These are phyloP conservation scores for Teinopalpus imperialis DNA, from an alignment of 2,888 invertebrate genomes.

Conservation along the genomic window DNA sequence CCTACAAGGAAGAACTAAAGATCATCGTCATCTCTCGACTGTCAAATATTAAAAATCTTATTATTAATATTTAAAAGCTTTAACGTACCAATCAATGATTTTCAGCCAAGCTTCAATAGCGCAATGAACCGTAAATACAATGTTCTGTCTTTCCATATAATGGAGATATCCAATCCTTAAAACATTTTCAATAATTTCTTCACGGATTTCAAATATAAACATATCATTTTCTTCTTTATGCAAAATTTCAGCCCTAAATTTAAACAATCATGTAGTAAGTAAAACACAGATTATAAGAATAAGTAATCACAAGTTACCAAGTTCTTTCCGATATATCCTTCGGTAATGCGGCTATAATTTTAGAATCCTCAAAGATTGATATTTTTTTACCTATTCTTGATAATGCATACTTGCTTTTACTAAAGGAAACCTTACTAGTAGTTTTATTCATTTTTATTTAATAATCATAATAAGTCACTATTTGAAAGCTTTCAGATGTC, in stretches of 20 bases:
- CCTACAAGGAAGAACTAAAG: too few species aligned
- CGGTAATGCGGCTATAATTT: conserved; percentile 56
- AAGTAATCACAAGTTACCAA: conserved; percentile 45
- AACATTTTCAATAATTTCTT: conserved; percentile 64
- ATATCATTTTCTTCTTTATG: conserved; percentile 69
- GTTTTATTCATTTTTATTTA: conserved; percentile 28
- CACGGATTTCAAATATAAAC: conserved; percentile 63
- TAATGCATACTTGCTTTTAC: conserved; percentile 48
- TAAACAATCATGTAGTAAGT: not conserved
- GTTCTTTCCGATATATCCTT: conserved; percentile 67
- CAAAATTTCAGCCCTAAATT: conserved; percentile 62
- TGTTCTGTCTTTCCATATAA: conserved; percentile 64
- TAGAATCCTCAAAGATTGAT: conserved; percentile 54
- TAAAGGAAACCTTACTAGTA: conserved; percentile 14
- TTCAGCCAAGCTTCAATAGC: conserved; percentile 66
- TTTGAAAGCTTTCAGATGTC: conserved; percentile 1
- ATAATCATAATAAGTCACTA: not conserved
- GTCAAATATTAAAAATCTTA: too few species aligned
- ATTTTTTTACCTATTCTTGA: conserved; percentile 61
- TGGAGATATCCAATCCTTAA: conserved; percentile 49
- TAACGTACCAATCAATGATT: conserved; percentile 58
- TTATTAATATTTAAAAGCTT: too few species aligned
- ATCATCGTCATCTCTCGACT: too few species aligned
- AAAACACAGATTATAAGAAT: too few species aligned
- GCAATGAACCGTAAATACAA: conserved; percentile 61